These are phyloP conservation scores for Pygoscelis adeliae DNA, from an alignment of 2,113 vertebrate genomes.

Conservation along the genomic window DNA sequence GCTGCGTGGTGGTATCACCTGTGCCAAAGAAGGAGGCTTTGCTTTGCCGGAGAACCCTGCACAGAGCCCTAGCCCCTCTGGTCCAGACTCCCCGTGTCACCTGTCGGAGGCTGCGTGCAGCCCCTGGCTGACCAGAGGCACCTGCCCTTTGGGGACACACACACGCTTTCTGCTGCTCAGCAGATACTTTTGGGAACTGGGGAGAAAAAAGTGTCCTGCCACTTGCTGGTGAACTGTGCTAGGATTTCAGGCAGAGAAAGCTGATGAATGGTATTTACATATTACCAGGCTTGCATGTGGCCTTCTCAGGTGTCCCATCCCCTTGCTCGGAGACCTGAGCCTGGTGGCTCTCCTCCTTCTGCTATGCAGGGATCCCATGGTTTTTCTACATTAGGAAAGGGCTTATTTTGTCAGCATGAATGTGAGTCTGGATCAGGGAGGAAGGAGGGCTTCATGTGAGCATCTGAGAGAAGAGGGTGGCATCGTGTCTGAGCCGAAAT, in stretches of 20 bases:
- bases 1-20: neutral
- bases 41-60: neutral
- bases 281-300: neutral
- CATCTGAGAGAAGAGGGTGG: neutral
- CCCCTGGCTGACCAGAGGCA: neutral
- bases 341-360: neutral
- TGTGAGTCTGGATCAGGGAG: neutral
- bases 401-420: neutral
- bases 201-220: neutral
- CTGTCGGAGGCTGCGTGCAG: accelerated
- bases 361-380: neutral
- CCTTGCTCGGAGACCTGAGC: neutral
- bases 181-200: neutral
- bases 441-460: neutral
- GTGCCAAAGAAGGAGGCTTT: neutral
- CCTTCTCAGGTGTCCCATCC: neutral
- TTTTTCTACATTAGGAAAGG: neutral
- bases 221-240: neutral
- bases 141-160: neutral
- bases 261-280: neutral
- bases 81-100: neutral
- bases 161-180: neutral
- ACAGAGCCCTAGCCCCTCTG: accelerated
- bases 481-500: accelerated
- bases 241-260: neutral